These are phyloP conservation scores for Gallinago solitaria DNA, from an alignment of 2,797 vertebrate species.

Conservation along the genomic window DNA sequence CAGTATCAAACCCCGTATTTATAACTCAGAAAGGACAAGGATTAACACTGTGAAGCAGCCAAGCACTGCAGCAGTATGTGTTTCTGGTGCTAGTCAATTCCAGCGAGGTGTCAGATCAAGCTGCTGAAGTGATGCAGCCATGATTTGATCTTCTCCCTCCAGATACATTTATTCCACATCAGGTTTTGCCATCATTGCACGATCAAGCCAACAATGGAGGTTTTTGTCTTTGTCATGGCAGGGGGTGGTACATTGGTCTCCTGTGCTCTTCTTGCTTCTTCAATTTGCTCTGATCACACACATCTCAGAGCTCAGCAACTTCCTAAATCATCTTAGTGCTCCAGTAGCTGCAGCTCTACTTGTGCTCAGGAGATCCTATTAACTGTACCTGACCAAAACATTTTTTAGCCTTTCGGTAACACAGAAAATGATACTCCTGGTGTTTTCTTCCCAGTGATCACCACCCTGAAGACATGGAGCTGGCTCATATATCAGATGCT, in stretches of 20 bases:
- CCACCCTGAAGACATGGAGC: fast-evolving
- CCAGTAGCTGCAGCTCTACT: background rate
- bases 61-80: background rate
- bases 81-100: background rate
- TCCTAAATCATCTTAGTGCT: background rate
- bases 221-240: background rate
- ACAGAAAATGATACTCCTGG: background rate
- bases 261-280: background rate
- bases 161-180: background rate
- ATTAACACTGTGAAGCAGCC: background rate
- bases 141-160: background rate
- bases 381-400: background rate
- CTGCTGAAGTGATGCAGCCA: background rate
- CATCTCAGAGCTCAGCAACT: background rate
- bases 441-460: background rate
- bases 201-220: background rate
- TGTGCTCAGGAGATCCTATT: background rate
- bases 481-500: background rate
- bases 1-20: background rate
- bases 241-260: background rate
- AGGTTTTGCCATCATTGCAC: background rate
- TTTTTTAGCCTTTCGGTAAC: background rate
- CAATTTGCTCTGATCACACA: background rate
- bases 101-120: background rate
- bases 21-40: background rate